These are phyloP conservation scores for Parasteatoda tepidariorum DNA, from an alignment of 1,140 invertebrate species.

Conservation along the genomic window DNA sequence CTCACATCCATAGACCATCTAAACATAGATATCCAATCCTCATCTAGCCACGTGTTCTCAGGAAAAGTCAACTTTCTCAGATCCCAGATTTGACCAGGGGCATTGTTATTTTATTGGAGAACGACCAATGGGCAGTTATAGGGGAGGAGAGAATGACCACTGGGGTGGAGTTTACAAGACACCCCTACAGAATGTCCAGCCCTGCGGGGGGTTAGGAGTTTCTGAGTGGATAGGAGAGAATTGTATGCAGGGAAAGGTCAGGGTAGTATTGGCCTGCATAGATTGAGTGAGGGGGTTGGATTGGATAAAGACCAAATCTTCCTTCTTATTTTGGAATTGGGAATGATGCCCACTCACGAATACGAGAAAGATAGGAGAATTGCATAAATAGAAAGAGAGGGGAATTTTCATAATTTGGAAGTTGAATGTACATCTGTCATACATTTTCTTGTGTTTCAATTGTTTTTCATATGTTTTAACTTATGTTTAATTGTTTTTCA, in stretches of 20 bases:
- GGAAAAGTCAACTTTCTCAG: conserved; percentile 31
- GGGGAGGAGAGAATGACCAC: conserved; percentile 29
- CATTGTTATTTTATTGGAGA: conserved; percentile 36
- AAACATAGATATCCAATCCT: too few species aligned
- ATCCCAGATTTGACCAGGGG: conserved; percentile 3
- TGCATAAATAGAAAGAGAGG: background rate
- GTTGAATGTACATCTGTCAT: too few species aligned
- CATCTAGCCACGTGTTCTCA: conserved; percentile 16
- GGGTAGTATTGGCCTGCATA: conserved; percentile 31
- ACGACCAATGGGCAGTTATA: conserved; percentile 34
- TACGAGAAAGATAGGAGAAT: background rate
- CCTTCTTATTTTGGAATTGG: background rate
- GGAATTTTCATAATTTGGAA: background rate
- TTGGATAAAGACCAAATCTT: background rate
- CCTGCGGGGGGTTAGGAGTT: conserved; percentile 7
- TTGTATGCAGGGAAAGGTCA: conserved; percentile 2
- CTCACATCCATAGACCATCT: too few species aligned
- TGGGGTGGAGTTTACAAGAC: conserved; percentile 17
- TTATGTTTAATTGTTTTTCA: too few species aligned
- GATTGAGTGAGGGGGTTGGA: conserved; percentile 4
- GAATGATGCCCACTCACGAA: background rate
- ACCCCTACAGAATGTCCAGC: conserved; percentile 37
- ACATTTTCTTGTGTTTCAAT: too few species aligned
- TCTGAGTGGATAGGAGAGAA: conserved; percentile 1
- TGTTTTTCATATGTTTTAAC: too few species aligned